Conservation (phyloP, 1,140 invertebrate species). For the Sipha flava region DNA sequence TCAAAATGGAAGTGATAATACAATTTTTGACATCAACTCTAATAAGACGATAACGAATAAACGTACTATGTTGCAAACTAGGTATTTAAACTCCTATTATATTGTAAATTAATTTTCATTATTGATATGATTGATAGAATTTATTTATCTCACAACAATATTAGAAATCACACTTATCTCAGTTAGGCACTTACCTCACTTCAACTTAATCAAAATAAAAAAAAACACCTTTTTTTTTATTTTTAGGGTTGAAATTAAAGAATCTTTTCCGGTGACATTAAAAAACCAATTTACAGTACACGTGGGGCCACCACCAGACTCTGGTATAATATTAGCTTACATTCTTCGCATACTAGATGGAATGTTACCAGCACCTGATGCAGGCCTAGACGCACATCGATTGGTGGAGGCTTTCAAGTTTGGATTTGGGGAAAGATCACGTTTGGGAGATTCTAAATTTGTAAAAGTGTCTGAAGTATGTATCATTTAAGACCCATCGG, state of each 20-base stretch:
- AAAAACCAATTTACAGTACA: constrained; percentile 55
- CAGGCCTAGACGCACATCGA: constrained; percentile 57
- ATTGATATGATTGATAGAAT: neutral
- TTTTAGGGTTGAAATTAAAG: constrained; percentile 52
- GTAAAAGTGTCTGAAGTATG: constrained; percentile 36
- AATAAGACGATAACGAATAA: neutral
- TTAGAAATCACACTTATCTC: too few relatives aligned
- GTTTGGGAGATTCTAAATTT: constrained; percentile 70
- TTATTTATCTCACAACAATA: neutral
- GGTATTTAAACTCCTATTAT: neutral
- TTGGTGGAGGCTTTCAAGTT: constrained; percentile 89
- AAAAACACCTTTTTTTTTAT: too few relatives aligned
- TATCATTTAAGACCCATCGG: neutral
- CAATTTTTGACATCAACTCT: neutral
- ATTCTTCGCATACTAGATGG: constrained; percentile 76
- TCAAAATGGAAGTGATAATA: neutral
- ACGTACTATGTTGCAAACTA: neutral
- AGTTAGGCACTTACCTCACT: neutral
- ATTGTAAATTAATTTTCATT: neutral
- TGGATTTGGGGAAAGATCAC: constrained; percentile 77
- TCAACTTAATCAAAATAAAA: too few relatives aligned
- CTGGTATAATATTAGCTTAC: constrained; percentile 68
- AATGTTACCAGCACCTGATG: constrained; percentile 48
- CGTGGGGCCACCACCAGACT: constrained; percentile 70
- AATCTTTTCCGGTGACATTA: constrained; percentile 50